Base-by-base conservation (phyloP, 2,888 invertebrate species). In the Hemaris fuciformis region DNA sequence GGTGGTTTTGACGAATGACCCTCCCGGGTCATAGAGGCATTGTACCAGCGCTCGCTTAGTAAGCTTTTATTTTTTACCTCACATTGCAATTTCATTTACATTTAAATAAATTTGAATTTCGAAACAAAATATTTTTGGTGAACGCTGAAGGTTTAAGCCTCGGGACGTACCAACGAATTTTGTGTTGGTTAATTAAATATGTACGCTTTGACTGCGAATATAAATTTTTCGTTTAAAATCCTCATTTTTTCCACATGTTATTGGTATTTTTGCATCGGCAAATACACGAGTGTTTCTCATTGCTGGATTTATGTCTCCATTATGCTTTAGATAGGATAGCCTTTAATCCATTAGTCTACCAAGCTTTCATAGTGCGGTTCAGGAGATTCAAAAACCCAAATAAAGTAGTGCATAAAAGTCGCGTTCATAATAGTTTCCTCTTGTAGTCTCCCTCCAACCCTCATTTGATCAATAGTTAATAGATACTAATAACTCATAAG, bases 1-100 rank as follows among this genome's bases (percentile, higher is more conserved):
- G 74, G 73, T 74, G 74, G 79, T 79, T 81, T 74, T 87, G 87
- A 88, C 81, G 79, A 83, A 88, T 82, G 81, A 76, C 76, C 66
- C 86, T 67, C 80, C 61, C 61, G 83, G 82, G 84, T 74, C 73
- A 66, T 57, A 34, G 7, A 23, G 45, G 46, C 22, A 25, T 48
- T 60, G 25, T 48, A 23, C 38, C 31, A 20, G 31, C 18, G 46
- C 43, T 31, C 31, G 31, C 61, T 22, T 15, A 15, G 22, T 31
- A 18, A 23, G 23, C 38, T n/a, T n/a, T 53, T 13, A 41, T 48
- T 48, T n/a, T 22, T 46, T 46, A 23, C 34, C 38, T 60, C 5
- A 10, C 41, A 53, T 25, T 25, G 25, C 46, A 48, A 60, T 18
- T 60, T 60, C 68, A 23, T 57, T 57, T n/a, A 41, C 18, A 57